These are phyloP conservation scores for Pogonophryne albipinna DNA, from an alignment of 2,797 vertebrate species.

Conservation along the genomic window DNA sequence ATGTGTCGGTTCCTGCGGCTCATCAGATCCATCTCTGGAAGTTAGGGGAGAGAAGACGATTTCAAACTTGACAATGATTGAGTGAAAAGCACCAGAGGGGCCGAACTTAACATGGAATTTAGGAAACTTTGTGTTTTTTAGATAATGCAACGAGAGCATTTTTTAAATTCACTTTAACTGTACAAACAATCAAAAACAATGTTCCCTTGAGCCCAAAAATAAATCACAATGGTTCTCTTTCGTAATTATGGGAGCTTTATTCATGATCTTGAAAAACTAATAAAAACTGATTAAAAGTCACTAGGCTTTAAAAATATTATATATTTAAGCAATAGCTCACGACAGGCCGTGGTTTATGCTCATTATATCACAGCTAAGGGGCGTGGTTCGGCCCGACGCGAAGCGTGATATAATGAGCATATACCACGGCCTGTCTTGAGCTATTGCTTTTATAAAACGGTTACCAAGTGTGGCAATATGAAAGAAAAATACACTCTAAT, in stretches of 20 bases:
- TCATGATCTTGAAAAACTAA: constrained; percentile 5
- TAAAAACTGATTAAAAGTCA: constrained; percentile 35
- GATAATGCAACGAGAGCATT: constrained; percentile 8
- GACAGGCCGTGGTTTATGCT: no score
- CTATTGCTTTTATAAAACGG: no score
- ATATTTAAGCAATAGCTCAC: no score
- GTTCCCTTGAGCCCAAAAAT: constrained; percentile 5
- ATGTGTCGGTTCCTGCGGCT: constrained; percentile 78
- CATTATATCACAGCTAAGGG: no score
- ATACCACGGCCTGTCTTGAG: no score
- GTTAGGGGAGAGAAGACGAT: neutral
- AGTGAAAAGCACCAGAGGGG: neutral
- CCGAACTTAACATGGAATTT: neutral
- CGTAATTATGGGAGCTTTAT: neutral
- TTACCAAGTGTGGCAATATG: no score
- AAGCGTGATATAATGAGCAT: no score
- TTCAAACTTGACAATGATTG: neutral
- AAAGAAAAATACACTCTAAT: no score
- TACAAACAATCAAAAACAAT: constrained; percentile 3
- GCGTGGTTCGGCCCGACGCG: no score
- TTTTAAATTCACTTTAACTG: constrained; percentile 14
- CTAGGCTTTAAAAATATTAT: neutral
- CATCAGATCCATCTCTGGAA: constrained; percentile 89
- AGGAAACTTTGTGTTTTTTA: neutral
- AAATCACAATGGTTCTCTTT: neutral